Conservation (phyloP, 2,888 invertebrate genomes). For the Papilio gigon region DNA sequence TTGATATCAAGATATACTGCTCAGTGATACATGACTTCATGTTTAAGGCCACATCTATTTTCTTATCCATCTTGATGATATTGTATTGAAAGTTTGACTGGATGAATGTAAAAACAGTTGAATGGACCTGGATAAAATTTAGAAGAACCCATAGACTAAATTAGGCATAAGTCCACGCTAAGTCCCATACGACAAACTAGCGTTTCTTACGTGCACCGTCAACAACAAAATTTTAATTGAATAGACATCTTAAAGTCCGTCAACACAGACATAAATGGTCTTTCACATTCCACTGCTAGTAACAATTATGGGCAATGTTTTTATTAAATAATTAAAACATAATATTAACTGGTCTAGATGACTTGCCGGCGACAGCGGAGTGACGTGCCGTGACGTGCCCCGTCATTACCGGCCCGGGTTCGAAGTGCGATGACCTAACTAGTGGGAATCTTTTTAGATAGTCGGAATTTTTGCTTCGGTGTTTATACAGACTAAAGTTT, state of each 20-base stretch:
- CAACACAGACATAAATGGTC: neutral
- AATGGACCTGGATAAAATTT: no score
- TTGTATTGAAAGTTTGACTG: no score
- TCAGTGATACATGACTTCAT: no score
- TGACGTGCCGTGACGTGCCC: conserved; percentile 61
- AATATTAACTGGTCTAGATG: conserved; percentile 73
- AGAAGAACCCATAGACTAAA: no score
- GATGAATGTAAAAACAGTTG: no score
- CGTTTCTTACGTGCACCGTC: no score
- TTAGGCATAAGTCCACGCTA: no score
- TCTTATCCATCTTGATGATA: no score
- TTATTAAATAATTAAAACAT: conserved; percentile 65
- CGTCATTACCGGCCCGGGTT: conserved; percentile 62
- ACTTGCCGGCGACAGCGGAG: conserved; percentile 43
- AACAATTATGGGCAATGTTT: conserved; percentile 44
- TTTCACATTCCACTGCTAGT: neutral
- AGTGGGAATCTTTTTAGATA: conserved; percentile 38
- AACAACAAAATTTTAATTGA: no score
- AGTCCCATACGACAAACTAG: no score
- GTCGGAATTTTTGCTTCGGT: neutral
- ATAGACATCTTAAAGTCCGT: neutral
- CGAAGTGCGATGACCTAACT: conserved; percentile 56
- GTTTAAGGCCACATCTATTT: neutral
- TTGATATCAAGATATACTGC: neutral
- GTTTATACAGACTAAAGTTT: conserved; percentile 4